Base-by-base conservation (phyloP, 1,140 invertebrate species). In the Elysia chlorotica region DNA sequence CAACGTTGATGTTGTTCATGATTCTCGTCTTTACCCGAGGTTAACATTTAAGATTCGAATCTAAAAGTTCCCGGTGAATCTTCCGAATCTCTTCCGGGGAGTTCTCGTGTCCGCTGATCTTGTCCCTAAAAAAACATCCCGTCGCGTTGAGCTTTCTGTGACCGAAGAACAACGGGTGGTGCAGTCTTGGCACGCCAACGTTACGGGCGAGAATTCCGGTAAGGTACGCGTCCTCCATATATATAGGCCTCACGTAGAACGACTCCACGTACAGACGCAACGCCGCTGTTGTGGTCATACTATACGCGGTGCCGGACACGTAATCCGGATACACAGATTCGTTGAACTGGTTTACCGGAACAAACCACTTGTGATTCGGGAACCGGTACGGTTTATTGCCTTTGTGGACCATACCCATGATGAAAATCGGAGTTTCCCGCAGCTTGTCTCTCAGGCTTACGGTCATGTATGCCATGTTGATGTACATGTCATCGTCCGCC, bases 191-290 rank as follows among this genome's bases (percentile, higher is more conserved):
- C 19, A 79, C 67, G 36, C 63, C 59, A 1, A 75, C 75, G 41
- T 48, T 70, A 65, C 72, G 38, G 25, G 80, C 80, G 61, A 74
- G 74, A 19, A 83, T 17, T 10, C 83, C 87, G 5, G 87, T 87
- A 2, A 88, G 78, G 72, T 84, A 88, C 28, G 87, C 82, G 73
- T 88, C 87, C 71, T 88, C 87, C n/a, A 88, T 75, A 63, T 83
- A 84, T 25, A 87, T 75, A 2, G 81, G 54, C 19, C 74, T 78
- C 2, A 59, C 70, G 14, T 69, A 21, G 28, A 80, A 59, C 10
- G 86, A 80, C 5, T 78, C 81, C 23, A 76, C 57, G 71, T 81
- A 85, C 28, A 88, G 71, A 3, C 80, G 68, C 35, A 69, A 33
- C 1, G 84, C 75, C 21, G 86, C 63, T 4, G 74, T 72, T 1